Conservation (phyloP, 1,140 invertebrate species). For the Gryon sp. region DNA sequence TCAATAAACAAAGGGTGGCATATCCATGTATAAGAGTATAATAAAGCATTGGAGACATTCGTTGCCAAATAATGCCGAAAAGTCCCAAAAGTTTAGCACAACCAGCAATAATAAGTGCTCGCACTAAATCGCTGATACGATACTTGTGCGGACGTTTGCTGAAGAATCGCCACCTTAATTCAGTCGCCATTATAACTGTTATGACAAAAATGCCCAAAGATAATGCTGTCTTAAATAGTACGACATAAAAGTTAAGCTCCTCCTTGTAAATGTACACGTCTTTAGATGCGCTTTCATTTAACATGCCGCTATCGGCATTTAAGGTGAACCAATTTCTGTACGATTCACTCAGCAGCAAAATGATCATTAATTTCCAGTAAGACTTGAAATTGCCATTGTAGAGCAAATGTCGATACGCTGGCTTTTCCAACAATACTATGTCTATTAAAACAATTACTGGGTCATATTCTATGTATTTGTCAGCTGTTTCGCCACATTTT, state of each 20-base stretch:
- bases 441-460: constrained; percentile 90
- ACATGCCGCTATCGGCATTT: constrained; percentile 1
- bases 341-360: constrained; percentile 73
- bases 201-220: constrained; percentile 67
- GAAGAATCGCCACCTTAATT: constrained; percentile 68
- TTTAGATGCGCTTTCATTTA: not conserved
- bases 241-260: constrained; percentile 72
- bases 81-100: constrained; percentile 74
- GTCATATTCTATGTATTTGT: constrained; percentile 95
- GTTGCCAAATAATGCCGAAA: constrained; percentile 74
- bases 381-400: constrained; percentile 86
- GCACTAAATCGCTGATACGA: constrained; percentile 64
- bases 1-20: constrained; percentile 73
- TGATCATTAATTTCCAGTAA: constrained; percentile 75
- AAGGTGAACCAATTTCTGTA: constrained; percentile 70
- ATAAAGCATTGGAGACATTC: constrained; percentile 69
- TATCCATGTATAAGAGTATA: constrained; percentile 75
- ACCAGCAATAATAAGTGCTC: constrained; percentile 73
- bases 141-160: constrained; percentile 66
- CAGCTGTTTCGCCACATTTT: constrained; percentile 86
- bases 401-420: constrained; percentile 90
- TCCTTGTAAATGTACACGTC: constrained; percentile 52
- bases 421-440: constrained; percentile 86
- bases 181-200: constrained; percentile 67
- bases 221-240: constrained; percentile 69